A percentile compares a stretch with the other conserved stretches of the same genome.
phyloP scores from a whole-genome alignment of 2,888 invertebrate genomes.

The Idaea straminata region DNA sequence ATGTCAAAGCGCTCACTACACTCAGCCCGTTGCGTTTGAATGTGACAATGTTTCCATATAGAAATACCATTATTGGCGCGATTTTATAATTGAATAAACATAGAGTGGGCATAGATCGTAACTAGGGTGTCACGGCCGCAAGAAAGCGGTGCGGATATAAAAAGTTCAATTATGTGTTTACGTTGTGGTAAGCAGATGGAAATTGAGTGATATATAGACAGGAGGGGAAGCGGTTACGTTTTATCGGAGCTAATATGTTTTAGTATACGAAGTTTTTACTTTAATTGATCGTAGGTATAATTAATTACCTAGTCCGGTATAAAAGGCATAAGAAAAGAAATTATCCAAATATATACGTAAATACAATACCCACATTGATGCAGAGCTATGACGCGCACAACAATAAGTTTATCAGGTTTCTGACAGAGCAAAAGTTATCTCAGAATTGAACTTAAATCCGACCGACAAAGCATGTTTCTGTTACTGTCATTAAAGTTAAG shows the following conservation, averaged over 20 bases:
- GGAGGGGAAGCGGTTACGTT: background rate
- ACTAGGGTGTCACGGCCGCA: conserved; percentile 69
- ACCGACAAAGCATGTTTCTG: background rate
- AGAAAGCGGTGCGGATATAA: conserved; percentile 58
- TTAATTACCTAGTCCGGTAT: background rate
- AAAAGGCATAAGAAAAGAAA: background rate
- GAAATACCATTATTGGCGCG: conserved; percentile 18
- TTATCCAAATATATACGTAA: background rate
- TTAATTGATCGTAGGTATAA: background rate
- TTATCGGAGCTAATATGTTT: background rate
- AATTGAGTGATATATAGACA: conserved; percentile 6
- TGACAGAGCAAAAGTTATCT: background rate
- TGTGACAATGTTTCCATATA: conserved; percentile 18
- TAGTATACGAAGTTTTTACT: background rate
- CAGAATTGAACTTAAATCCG: background rate
- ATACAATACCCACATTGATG: background rate
- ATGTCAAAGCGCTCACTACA: background rate
- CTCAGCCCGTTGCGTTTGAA: background rate
- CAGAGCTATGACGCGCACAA: background rate
- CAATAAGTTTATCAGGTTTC: background rate
- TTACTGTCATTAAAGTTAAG: background rate
- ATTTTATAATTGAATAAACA: conserved; percentile 46
- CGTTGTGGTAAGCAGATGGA: conserved; percentile 13
- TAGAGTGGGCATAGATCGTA: conserved; percentile 59
- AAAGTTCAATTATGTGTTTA: conserved; percentile 30